A percentile compares a stretch with the other conserved stretches of the same genome.
phyloP scores from a whole-genome alignment of 2,797 vertebrate species.

The Paedocypris micromegethes region DNA sequence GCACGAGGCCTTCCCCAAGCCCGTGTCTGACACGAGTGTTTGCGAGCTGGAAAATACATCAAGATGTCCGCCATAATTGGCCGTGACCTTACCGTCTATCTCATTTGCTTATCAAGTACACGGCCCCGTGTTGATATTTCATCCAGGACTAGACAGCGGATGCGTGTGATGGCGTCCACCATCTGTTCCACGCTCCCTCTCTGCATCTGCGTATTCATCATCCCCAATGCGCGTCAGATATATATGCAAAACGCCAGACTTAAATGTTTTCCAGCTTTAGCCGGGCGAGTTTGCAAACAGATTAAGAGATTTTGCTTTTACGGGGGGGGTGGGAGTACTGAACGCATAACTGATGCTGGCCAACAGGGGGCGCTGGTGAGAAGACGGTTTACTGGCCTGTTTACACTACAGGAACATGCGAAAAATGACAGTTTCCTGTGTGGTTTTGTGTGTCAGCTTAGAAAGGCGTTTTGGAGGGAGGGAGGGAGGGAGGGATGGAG shows the following conservation, averaged over 20 bases:
- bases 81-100: conserved; percentile 14
- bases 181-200: conserved; percentile 33
- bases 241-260: conserved; percentile 21
- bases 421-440: neutral
- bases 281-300: conserved; percentile 2
- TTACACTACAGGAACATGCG: neutral
- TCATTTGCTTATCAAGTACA: conserved; percentile 18
- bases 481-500: no score
- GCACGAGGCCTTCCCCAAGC: conserved; percentile 1
- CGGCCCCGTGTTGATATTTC: conserved; percentile 17
- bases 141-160: conserved; percentile 9
- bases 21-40: neutral
- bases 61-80: conserved; percentile 15
- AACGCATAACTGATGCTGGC: neutral
- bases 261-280: conserved; percentile 3
- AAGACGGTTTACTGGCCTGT: neutral
- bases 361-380: conserved; percentile 11
- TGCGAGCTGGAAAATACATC: conserved; percentile 19
- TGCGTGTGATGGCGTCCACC: conserved; percentile 24
- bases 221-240: conserved; percentile 22
- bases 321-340: neutral
- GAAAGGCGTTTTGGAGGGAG: neutral
- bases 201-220: conserved; percentile 34
- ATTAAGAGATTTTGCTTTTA: conserved; percentile 6
- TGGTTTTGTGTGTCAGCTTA: neutral